Percentiles rank a stretch among this genome's conserved stretches.
Conservation (phyloP, 30 jellyfish, hydroid and myxozoan genomes). For the Catostylus mosaicus region DNA sequence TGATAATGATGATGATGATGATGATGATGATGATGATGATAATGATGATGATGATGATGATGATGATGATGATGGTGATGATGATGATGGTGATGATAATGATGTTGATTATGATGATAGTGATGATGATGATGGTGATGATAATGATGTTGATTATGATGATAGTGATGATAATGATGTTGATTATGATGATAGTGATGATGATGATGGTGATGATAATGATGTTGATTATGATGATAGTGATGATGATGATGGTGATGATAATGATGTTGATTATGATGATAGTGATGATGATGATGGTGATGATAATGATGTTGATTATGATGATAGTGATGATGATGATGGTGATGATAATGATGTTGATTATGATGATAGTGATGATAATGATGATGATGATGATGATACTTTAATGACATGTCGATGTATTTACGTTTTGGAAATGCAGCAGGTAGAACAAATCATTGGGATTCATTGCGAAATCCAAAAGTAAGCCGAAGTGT, state of each 20-base stretch:
- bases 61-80: conserved; percentile 1
- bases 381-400: too few relatives aligned
- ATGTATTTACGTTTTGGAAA: too few relatives aligned
- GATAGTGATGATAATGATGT: neutral
- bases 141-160: neutral
- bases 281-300: neutral
- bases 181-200: neutral
- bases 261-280: neutral
- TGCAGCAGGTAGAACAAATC: too few relatives aligned
- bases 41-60: neutral
- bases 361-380: too few relatives aligned
- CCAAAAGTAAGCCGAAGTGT: too few relatives aligned
- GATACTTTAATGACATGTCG: too few relatives aligned
- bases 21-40: neutral
- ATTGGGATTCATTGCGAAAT: too few relatives aligned
- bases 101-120: conserved; percentile 1
- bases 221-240: neutral
- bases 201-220: neutral
- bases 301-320: neutral
- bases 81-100: conserved; percentile 16
- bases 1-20: neutral
- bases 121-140: conserved; percentile 12
- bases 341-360: too few relatives aligned
- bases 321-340: neutral
- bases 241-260: neutral